Evolutionary conservation across 2,888 invertebrate species (phyloP).

Genomic region (Amblyteles armatorius): DNA sequence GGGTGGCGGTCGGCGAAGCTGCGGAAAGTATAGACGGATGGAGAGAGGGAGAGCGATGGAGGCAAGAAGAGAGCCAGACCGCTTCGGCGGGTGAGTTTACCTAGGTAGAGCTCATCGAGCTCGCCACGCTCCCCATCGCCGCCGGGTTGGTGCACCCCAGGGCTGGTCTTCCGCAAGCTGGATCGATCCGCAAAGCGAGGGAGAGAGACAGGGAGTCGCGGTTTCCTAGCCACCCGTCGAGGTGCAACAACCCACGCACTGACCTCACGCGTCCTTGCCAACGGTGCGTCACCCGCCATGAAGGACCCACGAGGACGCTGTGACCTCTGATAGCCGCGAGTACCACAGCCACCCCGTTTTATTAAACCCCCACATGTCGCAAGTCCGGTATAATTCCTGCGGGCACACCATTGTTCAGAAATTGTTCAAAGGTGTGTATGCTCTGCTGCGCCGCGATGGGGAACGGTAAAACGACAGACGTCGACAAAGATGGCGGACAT

Average conservation of each 20-base stretch:
- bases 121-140: conserved; percentile 41
- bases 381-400: not conserved
- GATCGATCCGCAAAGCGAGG: conserved; percentile 76
- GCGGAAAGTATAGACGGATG: not conserved
- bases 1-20: conserved; percentile 11
- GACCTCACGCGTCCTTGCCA: conserved; percentile 78
- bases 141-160: conserved; percentile 79
- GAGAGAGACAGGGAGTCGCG: conserved; percentile 33
- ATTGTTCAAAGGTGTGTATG: not conserved
- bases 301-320: conserved; percentile 62
- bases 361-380: not conserved
- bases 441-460: too few relatives aligned
- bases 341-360: not conserved
- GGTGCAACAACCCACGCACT: conserved; percentile 83
- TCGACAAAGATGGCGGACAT: not conserved
- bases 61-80: too few relatives aligned
- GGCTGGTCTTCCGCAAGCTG: conserved; percentile 75
- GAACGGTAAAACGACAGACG: not conserved
- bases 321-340: conserved; percentile 71
- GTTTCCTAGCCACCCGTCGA: conserved; percentile 72
- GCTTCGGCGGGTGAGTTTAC: conserved; percentile 45
- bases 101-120: conserved; percentile 50
- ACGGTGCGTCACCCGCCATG: conserved; percentile 52
- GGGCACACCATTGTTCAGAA: not conserved
- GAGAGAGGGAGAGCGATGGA: not conserved